Conservation (phyloP, 2,797 vertebrate species). For the Oreochromis mossambicus region DNA sequence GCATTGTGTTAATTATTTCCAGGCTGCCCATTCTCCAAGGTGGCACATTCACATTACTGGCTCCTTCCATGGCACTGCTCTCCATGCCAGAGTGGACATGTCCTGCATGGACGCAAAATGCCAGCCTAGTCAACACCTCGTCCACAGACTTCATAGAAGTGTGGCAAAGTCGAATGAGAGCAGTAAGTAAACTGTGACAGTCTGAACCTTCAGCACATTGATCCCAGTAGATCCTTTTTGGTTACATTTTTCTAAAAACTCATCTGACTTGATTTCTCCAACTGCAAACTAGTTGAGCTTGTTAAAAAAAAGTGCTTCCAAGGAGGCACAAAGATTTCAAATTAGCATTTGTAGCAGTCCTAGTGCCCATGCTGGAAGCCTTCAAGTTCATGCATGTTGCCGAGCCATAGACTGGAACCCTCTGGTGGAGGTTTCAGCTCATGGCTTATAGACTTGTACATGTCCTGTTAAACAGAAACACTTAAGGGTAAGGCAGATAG, state of each 20-base stretch:
- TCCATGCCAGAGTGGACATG: conserved; percentile 91
- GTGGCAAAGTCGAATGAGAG: conserved; percentile 92
- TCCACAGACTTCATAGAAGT: conserved; percentile 83
- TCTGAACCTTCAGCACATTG: neutral
- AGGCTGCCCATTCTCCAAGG: conserved; percentile 97
- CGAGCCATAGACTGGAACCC: neutral
- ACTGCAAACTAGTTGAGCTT: neutral
- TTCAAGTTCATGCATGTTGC: neutral
- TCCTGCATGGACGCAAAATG: conserved; percentile 89
- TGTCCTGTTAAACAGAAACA: neutral
- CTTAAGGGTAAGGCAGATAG: neutral
- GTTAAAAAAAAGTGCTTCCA: neutral
- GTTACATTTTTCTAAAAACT: neutral
- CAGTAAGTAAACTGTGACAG: conserved; percentile 74
- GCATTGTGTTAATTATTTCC: neutral
- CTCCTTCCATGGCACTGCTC: conserved; percentile 89
- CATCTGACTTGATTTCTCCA: neutral
- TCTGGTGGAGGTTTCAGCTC: neutral
- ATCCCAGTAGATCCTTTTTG: neutral
- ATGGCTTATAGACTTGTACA: neutral
- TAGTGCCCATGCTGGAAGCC: neutral
- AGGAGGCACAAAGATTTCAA: neutral
- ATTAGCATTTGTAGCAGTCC: neutral
- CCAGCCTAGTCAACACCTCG: conserved; percentile 82
- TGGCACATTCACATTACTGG: conserved; percentile 88